Evolutionary conservation across 2,797 vertebrate species (phyloP).

Genomic region (Pseudochromis fuscus): DNA sequence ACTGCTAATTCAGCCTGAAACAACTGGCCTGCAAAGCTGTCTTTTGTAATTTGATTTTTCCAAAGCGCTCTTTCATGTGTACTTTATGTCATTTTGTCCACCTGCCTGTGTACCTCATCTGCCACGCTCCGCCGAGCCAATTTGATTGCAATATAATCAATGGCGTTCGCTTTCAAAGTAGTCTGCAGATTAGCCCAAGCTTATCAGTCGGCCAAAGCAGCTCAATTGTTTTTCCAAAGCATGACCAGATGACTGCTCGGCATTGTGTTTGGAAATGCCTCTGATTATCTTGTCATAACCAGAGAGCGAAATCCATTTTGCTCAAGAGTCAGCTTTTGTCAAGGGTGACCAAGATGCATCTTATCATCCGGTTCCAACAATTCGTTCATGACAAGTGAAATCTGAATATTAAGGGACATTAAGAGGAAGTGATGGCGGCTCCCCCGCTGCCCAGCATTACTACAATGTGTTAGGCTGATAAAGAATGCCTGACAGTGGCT

Average conservation of each 20-base stretch:
- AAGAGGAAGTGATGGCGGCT: constrained; percentile 12
- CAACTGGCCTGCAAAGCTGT: not conserved
- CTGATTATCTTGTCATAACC: constrained; percentile 64
- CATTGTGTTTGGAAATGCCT: constrained; percentile 49
- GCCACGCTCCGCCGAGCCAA: not conserved
- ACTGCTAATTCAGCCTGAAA: not conserved
- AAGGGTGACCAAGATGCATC: constrained; percentile 48
- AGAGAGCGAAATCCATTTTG: constrained; percentile 52
- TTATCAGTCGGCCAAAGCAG: constrained; percentile 46
- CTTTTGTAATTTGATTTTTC: constrained; percentile 25
- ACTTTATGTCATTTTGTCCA: not conserved
- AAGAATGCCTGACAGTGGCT: constrained; percentile 41
- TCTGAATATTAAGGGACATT: constrained; percentile 47
- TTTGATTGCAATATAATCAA: constrained; percentile 47
- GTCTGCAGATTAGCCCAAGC: constrained; percentile 38
- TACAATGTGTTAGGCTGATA: constrained; percentile 48
- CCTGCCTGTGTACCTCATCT: constrained; percentile 25
- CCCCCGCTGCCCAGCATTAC: constrained; percentile 21
- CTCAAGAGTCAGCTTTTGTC: constrained; percentile 53
- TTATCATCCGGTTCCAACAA: constrained; percentile 44
- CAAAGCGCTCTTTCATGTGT: constrained; percentile 18
- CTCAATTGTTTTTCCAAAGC: constrained; percentile 41
- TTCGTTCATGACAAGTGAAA: constrained; percentile 41
- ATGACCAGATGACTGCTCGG: constrained; percentile 49
- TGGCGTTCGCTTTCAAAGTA: constrained; percentile 48